Evolutionary conservation across 2,888 invertebrate species (phyloP).

Genomic region (Dicycla oo): DNA sequence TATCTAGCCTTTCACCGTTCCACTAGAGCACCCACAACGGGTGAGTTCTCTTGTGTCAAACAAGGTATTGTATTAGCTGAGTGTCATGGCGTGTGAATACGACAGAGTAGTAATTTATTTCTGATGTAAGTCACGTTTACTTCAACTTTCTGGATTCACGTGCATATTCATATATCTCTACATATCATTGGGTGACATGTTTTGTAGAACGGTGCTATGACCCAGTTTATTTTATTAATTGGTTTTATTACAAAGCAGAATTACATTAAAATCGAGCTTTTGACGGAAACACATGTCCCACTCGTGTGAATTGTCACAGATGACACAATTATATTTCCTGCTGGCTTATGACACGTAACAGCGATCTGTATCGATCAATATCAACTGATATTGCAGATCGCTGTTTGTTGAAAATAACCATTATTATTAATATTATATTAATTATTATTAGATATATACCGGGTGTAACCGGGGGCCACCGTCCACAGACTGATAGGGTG

Average conservation of each 20-base stretch:
- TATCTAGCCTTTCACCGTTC: slow-evolving; percentile 5
- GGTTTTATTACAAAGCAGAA: neutral
- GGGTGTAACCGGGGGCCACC: too few relatives aligned
- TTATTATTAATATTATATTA: too few relatives aligned
- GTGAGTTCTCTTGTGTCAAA: slow-evolving; percentile 9
- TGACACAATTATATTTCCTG: too few relatives aligned
- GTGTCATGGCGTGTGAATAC: slow-evolving; percentile 22
- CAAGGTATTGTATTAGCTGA: slow-evolving; percentile 25
- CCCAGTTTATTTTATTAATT: slow-evolving; percentile 7
- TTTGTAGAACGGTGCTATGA: neutral
- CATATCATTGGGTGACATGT: neutral
- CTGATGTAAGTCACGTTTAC: slow-evolving; percentile 11
- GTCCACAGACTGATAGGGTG: too few relatives aligned
- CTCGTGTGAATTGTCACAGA: too few relatives aligned
- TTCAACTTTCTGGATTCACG: neutral
- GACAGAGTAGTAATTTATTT: neutral
- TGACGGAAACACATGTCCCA: too few relatives aligned
- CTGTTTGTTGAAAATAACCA: neutral
- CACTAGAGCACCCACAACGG: slow-evolving; percentile 16
- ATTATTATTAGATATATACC: too few relatives aligned
- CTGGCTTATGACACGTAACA: too few relatives aligned
- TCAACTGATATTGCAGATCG: too few relatives aligned
- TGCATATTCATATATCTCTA: slow-evolving; percentile 9
- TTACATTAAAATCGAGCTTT: neutral
- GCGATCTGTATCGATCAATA: too few relatives aligned